A percentile compares a stretch with the other conserved stretches of the same genome.
Conservation (phyloP, 2,113 vertebrate species). For the Pycnonotus jocosus region DNA sequence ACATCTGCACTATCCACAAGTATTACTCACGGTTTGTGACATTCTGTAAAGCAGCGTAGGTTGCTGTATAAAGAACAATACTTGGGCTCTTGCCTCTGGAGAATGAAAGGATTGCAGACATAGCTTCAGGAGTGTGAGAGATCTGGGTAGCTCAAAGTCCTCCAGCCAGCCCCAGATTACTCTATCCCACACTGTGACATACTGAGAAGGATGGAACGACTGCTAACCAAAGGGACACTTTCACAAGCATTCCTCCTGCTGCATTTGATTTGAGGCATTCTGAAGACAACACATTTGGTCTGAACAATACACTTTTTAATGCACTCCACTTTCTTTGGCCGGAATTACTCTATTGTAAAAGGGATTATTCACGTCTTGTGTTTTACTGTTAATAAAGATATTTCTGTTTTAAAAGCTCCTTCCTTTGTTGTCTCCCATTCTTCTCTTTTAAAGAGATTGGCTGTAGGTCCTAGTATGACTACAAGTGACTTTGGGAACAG, state of each 20-base stretch:
- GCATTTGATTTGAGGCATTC: slow-evolving; percentile 8
- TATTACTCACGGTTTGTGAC: neutral
- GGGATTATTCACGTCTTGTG: slow-evolving; percentile 47
- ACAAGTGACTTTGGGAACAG: neutral
- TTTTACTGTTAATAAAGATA: slow-evolving; percentile 62
- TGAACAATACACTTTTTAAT: slow-evolving; percentile 19
- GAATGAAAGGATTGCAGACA: neutral
- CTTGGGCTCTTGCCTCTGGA: neutral
- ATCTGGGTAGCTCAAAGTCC: neutral
- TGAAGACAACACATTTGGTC: neutral
- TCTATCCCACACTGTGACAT: fast-evolving
- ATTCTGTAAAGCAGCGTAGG: neutral
- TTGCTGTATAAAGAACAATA: neutral
- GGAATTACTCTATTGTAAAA: slow-evolving; percentile 51
- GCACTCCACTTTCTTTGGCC: slow-evolving; percentile 30
- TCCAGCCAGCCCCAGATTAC: neutral
- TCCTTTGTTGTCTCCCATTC: neutral
- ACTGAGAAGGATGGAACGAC: neutral
- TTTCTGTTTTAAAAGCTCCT: slow-evolving; percentile 21
- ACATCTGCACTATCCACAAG: neutral
- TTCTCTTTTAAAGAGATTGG: neutral
- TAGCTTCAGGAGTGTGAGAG: neutral
- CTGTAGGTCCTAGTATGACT: neutral
- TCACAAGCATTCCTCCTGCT: neutral
- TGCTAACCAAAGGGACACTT: neutral